Percentiles rank a stretch among this genome's conserved stretches.
phyloP scores from a whole-genome alignment of 2,113 vertebrate genomes.

The Halcyon senegalensis region DNA sequence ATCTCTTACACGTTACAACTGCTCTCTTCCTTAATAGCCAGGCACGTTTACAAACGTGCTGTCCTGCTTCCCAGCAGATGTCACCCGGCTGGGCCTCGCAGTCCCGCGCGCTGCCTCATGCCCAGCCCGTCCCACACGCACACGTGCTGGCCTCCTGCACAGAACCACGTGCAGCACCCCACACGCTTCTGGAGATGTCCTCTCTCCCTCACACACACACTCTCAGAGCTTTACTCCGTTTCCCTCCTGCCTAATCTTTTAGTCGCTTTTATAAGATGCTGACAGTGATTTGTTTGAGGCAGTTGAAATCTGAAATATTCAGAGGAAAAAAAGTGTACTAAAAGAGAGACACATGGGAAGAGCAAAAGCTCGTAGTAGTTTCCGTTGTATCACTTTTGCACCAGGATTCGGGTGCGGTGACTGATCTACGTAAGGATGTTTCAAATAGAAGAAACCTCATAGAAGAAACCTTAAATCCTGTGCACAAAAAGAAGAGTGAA shows the following conservation, averaged over 20 bases:
- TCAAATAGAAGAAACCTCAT: background rate
- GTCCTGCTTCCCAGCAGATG: background rate
- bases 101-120: background rate
- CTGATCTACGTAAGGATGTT: background rate
- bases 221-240: background rate
- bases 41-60: background rate
- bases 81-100: background rate
- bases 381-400: background rate
- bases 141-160: background rate
- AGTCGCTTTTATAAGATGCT: slow-evolving; percentile 13
- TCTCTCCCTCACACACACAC: background rate
- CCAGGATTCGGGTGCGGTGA: background rate
- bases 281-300: background rate
- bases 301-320: background rate
- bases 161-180: background rate
- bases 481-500: background rate
- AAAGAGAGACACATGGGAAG: background rate
- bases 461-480: background rate
- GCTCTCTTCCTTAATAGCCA: background rate
- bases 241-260: slow-evolving; percentile 3
- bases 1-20: background rate
- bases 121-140: background rate
- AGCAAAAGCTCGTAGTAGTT: background rate
- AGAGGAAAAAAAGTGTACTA: background rate
- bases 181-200: background rate